phyloP scores from a whole-genome alignment of 2,888 invertebrate species.

The Petrophora chlorosata region DNA sequence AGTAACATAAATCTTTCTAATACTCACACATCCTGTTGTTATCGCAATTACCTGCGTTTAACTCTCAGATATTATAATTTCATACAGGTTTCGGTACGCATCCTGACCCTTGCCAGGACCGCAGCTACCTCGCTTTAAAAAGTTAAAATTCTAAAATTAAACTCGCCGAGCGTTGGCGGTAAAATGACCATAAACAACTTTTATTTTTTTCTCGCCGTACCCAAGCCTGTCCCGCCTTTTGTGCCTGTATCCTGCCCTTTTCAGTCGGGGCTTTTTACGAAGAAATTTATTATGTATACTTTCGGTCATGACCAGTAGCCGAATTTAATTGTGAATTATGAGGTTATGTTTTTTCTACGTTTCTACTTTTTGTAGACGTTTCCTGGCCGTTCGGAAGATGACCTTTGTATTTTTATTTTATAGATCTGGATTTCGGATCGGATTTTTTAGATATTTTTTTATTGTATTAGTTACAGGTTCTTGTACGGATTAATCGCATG shows the following conservation, averaged over 20 bases:
- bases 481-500: constrained; percentile 63
- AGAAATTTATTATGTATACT: constrained; percentile 82
- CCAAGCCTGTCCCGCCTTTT: constrained; percentile 68
- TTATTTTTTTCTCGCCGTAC: constrained; percentile 64
- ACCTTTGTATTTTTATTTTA: constrained; percentile 71
- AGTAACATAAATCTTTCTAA: no score
- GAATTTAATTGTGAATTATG: constrained; percentile 83
- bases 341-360: constrained; percentile 53
- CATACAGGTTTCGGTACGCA: constrained; percentile 33
- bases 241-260: constrained; percentile 79
- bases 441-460: constrained; percentile 23
- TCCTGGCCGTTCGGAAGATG: constrained; percentile 74
- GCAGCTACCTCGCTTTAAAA: constrained; percentile 43
- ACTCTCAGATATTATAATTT: constrained; percentile 12
- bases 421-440: constrained; percentile 44
- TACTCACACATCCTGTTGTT: no score
- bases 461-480: constrained; percentile 58
- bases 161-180: constrained; percentile 75
- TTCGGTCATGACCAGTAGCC: constrained; percentile 82
- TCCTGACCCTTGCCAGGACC: constrained; percentile 28
- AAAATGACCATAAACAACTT: constrained; percentile 79
- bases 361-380: constrained; percentile 58
- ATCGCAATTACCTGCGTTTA: not conserved
- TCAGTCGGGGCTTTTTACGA: constrained; percentile 79
- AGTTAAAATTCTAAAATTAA: constrained; percentile 74